Base-by-base conservation (phyloP, 2,888 invertebrate genomes). In the Campoletis raptor region DNA sequence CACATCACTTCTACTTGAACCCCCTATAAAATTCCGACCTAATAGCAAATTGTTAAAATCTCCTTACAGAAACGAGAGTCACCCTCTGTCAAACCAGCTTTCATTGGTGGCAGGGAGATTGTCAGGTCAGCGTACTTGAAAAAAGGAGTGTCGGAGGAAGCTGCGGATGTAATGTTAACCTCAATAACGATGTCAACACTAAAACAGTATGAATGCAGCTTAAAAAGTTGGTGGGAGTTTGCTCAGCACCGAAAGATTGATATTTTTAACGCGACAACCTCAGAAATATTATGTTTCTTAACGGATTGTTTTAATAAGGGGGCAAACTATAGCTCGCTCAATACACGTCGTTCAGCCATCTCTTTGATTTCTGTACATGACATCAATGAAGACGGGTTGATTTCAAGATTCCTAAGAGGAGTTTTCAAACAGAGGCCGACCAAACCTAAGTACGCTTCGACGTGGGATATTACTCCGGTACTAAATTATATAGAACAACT, bases 361-460 rank as follows among this genome's bases (percentile, higher is more conserved):
- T 77, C 87, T 7, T 76, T 89, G 10, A 87, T 89, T 21, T 85
- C 82, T 4, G 18, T 30, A 21, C 36, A 72, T 42, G 73, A 88
- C 69, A 81, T 89, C 8, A 73, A 79, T 40, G 30, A 78, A 40
- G 81, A 87, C 80, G 40, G 69, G 9, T 52, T 88, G 54, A 69
- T 69, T 18, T 67, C 67, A 69, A 15, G 52, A n/a, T 88, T 90
- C 48, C 81, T 89, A n/a, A 89, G 84, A 40, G 88, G 86, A 0
- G 37, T 89, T 9, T 88, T 36, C 40, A 88, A 73, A 73, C 30
- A 85, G 18, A 77, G 82, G 30, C 88, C 88, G 12, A n/a, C 81
- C 0, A 83, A 64, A 10, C 83, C 83, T 10, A 88, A 86, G 66
- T 89, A 88, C 45, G 8, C 74, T 64, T 61, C 67, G 1, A 87